Evolutionary conservation across 2,888 invertebrate species (phyloP).

Genomic region (Mesorhabditis belari): DNA sequence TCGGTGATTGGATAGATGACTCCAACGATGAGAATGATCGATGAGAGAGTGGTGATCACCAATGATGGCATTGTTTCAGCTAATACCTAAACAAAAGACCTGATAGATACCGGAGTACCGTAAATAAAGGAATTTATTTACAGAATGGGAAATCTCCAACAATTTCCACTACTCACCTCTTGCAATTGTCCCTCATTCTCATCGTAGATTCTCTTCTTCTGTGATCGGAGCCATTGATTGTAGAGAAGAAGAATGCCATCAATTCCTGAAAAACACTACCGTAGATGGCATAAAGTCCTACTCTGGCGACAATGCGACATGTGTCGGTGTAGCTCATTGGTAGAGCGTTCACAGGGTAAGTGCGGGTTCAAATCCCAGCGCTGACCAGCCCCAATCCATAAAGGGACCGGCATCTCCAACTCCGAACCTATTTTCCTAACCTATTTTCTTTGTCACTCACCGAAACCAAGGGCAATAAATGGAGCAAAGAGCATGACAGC

Average conservation of each 20-base stretch:
- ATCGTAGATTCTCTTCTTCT: conserved; percentile 1
- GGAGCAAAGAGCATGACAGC: conserved; percentile 23
- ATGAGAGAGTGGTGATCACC: conserved; percentile 12
- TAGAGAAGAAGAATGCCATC: conserved; percentile 4
- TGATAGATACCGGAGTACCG: too few relatives aligned
- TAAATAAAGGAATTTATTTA: too few relatives aligned
- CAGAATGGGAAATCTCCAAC: not conserved
- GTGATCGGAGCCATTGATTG: conserved; percentile 3
- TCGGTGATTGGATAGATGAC: conserved; percentile 15
- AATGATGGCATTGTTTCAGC: conserved; percentile 23
- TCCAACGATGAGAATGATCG: conserved; percentile 17
- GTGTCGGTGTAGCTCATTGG: too few relatives aligned
- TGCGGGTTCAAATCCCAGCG: too few relatives aligned
- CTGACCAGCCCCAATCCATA: too few relatives aligned
- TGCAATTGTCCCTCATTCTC: conserved; percentile 1
- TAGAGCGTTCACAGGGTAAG: too few relatives aligned
- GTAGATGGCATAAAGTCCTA: not conserved
- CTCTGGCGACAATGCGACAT: too few relatives aligned
- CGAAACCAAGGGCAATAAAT: conserved; percentile 15
- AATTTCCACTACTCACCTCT: not conserved
- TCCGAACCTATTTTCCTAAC: too few relatives aligned
- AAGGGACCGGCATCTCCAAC: too few relatives aligned
- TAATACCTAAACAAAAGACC: conserved; percentile 14
- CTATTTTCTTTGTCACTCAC: too few relatives aligned
- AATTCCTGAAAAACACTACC: not conserved